Evolutionary conservation across 1,140 invertebrate species (phyloP), one percentile per base, ranked within the genome.

Genomic region (Cydia amplana): DNA sequence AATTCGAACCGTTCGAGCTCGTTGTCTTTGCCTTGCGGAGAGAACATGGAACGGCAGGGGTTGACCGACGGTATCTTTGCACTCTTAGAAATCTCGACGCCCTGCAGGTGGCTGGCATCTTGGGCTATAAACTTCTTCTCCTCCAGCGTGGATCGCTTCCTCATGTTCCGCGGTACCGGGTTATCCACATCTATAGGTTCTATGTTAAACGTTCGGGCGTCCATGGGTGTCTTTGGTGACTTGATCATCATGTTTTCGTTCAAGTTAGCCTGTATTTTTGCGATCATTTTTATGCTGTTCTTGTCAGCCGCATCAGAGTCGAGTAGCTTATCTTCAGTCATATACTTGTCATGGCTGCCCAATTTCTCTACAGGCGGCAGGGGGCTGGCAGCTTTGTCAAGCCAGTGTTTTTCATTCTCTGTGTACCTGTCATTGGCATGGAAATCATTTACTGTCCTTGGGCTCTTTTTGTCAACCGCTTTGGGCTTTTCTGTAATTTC

Each of bases 21-120:
- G 65, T 93, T 93, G 78, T 96, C 95, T 89, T 96, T 96, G 18
- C 95, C 94, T 75, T 95, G 95, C 4, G 96, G 95, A 1, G 95
- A 96, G 87, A 96, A 96, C 87, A 96, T 95, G 4, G 95, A 95
- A 55, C 95, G 93, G 79, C 91, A 93, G 16, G 87, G 79, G 79
- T 90, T 92, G 18, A 85, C 86, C 40, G 90, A 89, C 28, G 91
- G 90, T 79, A 91, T 90, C 82, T 91, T 91, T 46, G 91, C 89
- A 79, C 89, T 89, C 77, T 92, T 91, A 18, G 89, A 91, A 76
- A 90, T 91, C 77, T 91, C 89, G 1, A 90, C 91, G 36, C 87
- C 89, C 84, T 90, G 91, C 9, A 91, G 85, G 75, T 91, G 88
- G 74, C 87, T 92, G 28, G 85, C 83, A 79, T 92, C 91, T 83